phyloP scores from a whole-genome alignment of 2,888 invertebrate genomes.

The Polydrusus pterygomalis region DNA sequence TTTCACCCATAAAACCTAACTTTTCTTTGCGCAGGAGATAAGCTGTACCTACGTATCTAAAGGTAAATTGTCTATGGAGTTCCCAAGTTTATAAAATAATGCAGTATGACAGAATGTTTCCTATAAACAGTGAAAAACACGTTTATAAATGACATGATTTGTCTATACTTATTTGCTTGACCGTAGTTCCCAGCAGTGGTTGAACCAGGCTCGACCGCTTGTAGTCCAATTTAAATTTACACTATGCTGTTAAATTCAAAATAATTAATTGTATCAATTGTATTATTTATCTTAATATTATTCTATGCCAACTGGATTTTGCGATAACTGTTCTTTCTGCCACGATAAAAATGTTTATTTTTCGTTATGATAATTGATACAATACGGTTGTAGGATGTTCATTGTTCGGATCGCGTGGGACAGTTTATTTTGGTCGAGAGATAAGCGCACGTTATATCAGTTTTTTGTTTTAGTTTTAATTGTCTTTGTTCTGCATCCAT shows the following conservation, averaged over 20 bases:
- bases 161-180: too few species aligned
- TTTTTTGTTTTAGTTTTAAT: conserved; percentile 24
- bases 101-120: too few species aligned
- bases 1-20: too few species aligned
- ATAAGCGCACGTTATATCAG: conserved; percentile 25
- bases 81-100: too few species aligned
- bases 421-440: conserved; percentile 41
- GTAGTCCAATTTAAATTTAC: too few species aligned
- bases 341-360: conserved; percentile 39
- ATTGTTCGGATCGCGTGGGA: conserved; percentile 47
- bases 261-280: background rate
- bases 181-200: too few species aligned
- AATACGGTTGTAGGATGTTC: conserved; percentile 40
- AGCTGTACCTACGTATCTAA: too few species aligned
- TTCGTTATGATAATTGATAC: conserved; percentile 42
- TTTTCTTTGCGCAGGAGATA: too few species aligned
- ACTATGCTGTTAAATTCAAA: background rate
- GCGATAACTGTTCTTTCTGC: conserved; percentile 23
- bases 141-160: too few species aligned
- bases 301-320: background rate
- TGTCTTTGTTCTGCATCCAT: conserved; percentile 32
- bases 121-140: too few species aligned
- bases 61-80: too few species aligned
- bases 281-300: background rate
- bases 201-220: too few species aligned